phyloP scores from a whole-genome alignment of 2,888 invertebrate genomes.

The Pediacus dermestoides region DNA sequence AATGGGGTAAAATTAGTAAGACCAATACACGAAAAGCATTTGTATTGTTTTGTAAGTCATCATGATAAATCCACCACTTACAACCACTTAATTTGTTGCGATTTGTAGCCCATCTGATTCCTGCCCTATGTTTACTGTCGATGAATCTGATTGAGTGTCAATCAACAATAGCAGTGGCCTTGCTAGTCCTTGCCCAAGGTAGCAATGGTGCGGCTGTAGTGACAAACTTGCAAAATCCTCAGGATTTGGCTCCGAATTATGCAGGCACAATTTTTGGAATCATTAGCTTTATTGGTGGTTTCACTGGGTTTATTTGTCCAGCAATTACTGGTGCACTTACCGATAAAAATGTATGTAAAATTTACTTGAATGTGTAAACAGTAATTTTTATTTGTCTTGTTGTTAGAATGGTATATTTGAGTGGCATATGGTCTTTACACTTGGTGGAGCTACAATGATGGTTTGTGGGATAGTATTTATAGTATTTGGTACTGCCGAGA shows the following conservation, averaged over 20 bases:
- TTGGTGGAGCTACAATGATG: slow-evolving; percentile 43
- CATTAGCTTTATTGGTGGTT: slow-evolving; percentile 36
- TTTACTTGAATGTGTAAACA: neutral
- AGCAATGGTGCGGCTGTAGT: slow-evolving; percentile 36
- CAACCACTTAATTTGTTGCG: neutral
- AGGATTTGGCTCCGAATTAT: slow-evolving; percentile 39
- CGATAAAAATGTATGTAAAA: slow-evolving; percentile 25
- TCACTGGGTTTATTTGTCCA: slow-evolving; percentile 35
- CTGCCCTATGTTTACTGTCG: slow-evolving; percentile 49
- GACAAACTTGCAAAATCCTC: slow-evolving; percentile 34
- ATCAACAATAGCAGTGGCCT: slow-evolving; percentile 22
- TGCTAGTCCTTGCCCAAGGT: slow-evolving; percentile 32
- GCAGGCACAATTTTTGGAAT: slow-evolving; percentile 36
- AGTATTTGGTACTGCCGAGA: slow-evolving; percentile 44
- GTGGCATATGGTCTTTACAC: slow-evolving; percentile 47
- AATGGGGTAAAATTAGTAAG: slow-evolving; percentile 22
- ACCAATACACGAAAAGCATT: slow-evolving; percentile 32
- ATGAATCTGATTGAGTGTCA: slow-evolving; percentile 29
- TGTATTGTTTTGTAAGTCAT: slow-evolving; percentile 35
- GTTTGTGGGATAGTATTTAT: slow-evolving; percentile 44
- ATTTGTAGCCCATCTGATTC: slow-evolving; percentile 53
- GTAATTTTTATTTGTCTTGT: slow-evolving; percentile 7
- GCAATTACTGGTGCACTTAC: slow-evolving; percentile 29
- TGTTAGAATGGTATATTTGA: slow-evolving; percentile 45
- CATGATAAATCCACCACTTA: neutral